Base-by-base conservation (phyloP, 2,888 invertebrate species). In the Caradrina clavipalpis region DNA sequence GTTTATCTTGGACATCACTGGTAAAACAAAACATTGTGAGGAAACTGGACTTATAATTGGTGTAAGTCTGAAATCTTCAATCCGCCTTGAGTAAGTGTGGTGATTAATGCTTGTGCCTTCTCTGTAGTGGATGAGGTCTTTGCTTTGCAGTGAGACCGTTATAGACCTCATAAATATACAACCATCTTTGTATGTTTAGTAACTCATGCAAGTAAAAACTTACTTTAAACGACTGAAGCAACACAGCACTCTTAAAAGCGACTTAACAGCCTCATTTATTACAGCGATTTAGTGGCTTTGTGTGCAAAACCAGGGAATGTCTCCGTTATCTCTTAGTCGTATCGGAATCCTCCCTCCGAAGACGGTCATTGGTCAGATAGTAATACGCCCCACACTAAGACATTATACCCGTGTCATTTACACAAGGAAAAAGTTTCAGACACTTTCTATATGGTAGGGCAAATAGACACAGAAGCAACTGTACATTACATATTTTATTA, bases 281-380 rank as follows among this genome's bases (percentile, higher is more conserved):
- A 79, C 58, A 67, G 64, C 73, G 79, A 76, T 81, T 71, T 59
- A 65, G 64, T 39, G 77, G 70, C 73, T 82, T 81, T 76, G 75
- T 77, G 69, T 57, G 66, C 50, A 42, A 45, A 78, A 61, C 61
- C 79, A 73, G 49, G 49, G 66, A 71, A 60, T 70, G 55, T 78
- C 69, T 84, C 79, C 79, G 86, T 91, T 90, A 90, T 90, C 89
- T 87, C 76, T 63, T 66, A 17, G 67, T 82, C 87, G 85, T 86
- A 81, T 89, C 86, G 77, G 87, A 86, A 76, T 88, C 92, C 92
- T 88, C 91, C 91, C 93, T 89, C 85, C 87, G 81, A 84, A 86
- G 80, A 81, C 91, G 90, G 89, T 88, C 91, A 94, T 94, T 94
- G 94, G 95, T 89, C 92, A 91, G 89, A 81, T 69, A 56, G 83